Base-by-base conservation (phyloP, 1,140 invertebrate genomes). In the Lepidurus packardi region DNA sequence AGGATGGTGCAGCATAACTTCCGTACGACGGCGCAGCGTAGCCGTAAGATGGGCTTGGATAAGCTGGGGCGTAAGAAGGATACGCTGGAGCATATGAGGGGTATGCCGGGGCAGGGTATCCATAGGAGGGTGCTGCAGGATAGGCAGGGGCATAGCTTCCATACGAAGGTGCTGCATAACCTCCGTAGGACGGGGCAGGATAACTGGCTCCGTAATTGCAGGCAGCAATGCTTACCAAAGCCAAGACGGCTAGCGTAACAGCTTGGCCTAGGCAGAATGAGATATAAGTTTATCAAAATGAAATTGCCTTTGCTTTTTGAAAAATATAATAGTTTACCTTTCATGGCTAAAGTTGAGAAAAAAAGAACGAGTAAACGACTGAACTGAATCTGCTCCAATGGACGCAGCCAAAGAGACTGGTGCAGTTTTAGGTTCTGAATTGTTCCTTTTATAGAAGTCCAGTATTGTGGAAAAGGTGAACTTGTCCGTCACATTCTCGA, bases 141-240 rank as follows among this genome's bases (percentile, higher is more conserved):
- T 47, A 47, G 16, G 45, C 45, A 47, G 53, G 53, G 53, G 53
- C 53, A 65, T 65, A 16, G 53, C 53, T 21, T 65, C 53, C 53
- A 21, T 65, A 65, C 9, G 53, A 65, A n/a, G 53, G 53, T 65
- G 53, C n/a, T 13, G 53, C 16, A 65, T 65, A 65, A 7, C 53
- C 53, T 13, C 53, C 53, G 13, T 65, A 65, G 21, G 53, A 65
- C 16, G 53, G 53, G 53, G 53, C 53, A 21, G 53, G 16, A 65
- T 65, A 65, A 65, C 53, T 34, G 34, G 34, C 53, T 65, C 53
- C 53, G n/a, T 65, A 65, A 16, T 65, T 21, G 8, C 53, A 9
- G 16, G 53, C 21, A 65, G 53, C 53, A 65, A 65, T 16, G 53
- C 53, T n/a, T n/a, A 65, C 13, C 53, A 65, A 65, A 21, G 53